Evolutionary conservation across 2,888 invertebrate species (phyloP).

Genomic region (Allophyes oxyacanthae): DNA sequence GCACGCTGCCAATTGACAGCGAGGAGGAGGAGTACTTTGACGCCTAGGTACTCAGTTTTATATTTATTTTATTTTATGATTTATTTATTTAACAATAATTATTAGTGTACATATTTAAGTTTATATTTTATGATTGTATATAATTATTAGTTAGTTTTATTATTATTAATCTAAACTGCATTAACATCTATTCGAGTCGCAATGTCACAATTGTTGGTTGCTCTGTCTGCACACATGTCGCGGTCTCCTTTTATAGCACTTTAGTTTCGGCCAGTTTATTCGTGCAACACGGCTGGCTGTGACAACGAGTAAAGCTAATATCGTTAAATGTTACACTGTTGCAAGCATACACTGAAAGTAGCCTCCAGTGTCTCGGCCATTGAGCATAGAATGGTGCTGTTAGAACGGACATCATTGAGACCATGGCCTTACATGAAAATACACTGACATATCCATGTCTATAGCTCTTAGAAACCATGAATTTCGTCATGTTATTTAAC

Average conservation of each 20-base stretch:
- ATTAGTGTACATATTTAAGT: too few species aligned
- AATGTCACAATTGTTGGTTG: conserved; percentile 55
- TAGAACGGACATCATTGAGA: conserved; percentile 49
- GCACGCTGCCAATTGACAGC: too few species aligned
- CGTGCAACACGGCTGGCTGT: conserved; percentile 61
- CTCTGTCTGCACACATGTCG: conserved; percentile 61
- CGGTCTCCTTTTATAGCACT: conserved; percentile 74
- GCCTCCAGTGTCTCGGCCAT: conserved; percentile 51
- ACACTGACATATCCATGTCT: conserved; percentile 5
- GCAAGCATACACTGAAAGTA: conserved; percentile 62
- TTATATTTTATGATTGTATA: too few species aligned
- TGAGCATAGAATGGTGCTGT: conserved; percentile 45
- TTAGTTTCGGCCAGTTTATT: conserved; percentile 71
- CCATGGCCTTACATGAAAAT: not conserved
- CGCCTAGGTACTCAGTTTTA: too few species aligned
- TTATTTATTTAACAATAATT: too few species aligned
- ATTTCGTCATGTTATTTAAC: too few species aligned
- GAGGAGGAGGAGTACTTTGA: too few species aligned
- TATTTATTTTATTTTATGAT: too few species aligned
- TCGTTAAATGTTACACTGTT: conserved; percentile 78
- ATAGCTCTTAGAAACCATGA: too few species aligned
- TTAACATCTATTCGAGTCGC: conserved; percentile 57
- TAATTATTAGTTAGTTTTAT: too few species aligned
- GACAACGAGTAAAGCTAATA: conserved; percentile 72
- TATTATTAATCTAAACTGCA: conserved; percentile 58